Evolutionary conservation across 2,113 vertebrate species (phyloP).

Genomic region (Pterocles orientalis): DNA sequence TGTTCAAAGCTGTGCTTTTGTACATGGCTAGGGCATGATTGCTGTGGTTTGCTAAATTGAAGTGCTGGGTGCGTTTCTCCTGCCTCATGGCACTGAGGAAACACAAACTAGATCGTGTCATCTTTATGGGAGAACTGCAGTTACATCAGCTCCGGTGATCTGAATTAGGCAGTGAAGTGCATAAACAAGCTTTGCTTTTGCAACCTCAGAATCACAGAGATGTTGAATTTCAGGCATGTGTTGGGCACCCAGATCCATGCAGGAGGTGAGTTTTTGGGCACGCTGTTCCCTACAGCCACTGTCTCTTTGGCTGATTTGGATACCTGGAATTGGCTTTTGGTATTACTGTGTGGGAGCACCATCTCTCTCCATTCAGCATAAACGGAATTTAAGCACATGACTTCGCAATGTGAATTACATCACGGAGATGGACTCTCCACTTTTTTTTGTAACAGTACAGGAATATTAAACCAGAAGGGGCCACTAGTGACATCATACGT

Average conservation of each 20-base stretch:
- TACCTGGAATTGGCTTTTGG: background rate
- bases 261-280: background rate
- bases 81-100: background rate
- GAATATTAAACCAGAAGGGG: background rate
- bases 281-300: accelerated
- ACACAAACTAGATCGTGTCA: background rate
- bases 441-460: no score
- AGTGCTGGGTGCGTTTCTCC: background rate
- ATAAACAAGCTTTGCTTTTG: background rate
- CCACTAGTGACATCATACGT: background rate
- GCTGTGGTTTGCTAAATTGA: background rate
- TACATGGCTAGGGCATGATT: accelerated
- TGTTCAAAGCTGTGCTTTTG: background rate
- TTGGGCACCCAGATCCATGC: background rate
- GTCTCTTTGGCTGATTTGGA: background rate
- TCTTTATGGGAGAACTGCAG: background rate
- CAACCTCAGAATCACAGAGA: background rate
- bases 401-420: background rate
- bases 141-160: background rate
- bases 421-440: background rate
- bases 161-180: background rate
- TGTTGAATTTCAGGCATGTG: background rate
- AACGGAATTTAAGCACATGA: background rate
- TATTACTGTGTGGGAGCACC: background rate
- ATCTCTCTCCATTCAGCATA: background rate